Base-by-base conservation (phyloP, 2,797 vertebrate species). In the Cuculus canorus region DNA sequence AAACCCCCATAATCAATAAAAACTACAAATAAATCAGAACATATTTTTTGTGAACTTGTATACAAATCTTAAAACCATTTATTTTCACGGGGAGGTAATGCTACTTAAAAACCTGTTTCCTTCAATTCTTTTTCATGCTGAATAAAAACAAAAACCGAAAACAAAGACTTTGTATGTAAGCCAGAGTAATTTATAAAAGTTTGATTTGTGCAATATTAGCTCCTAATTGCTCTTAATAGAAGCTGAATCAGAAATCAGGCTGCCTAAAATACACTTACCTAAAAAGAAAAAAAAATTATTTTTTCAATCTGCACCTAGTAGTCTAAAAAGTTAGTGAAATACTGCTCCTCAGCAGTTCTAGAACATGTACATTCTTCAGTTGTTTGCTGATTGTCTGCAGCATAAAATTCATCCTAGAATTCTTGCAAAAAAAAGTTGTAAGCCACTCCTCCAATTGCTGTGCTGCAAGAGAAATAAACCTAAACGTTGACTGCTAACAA, bases 71-170 rank as follows among this genome's bases (percentile, higher is more conserved):
- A 73, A 80, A 86, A 45, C 56, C 32, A 7, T 60, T 83, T 95
- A 50, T 82, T 91, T 90, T 93, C 73, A 76, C 14, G 17, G 19
- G 41, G 37, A 79, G 13, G 16, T 78, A 88, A 64, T 94, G 91
- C 92, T 95, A 92, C 82, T 97, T 96, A 87, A 21, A 94, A 69
- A n/a, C 33, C 94, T 56, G 88, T 96, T 95, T 95, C 39, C 54
- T 86, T 70, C 64, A 72, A 81, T 96, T 97, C 71, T 92, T 96
- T 91, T 84, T 86, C 82, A 24, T 96, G 50, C 83, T 95, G 93
- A 72, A 93, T 93, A 93, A 94, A 97, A 93, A 65, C 63, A 95
- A 96, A 96, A 93, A 47, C 50, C 86, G 66, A 84, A 95, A 93
- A 82, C 57, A 93, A 92, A 91, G 84, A 66, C 80, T 3, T 85